Base-by-base conservation (phyloP, 1,140 invertebrate genomes). In the Neelides sp. region DNA sequence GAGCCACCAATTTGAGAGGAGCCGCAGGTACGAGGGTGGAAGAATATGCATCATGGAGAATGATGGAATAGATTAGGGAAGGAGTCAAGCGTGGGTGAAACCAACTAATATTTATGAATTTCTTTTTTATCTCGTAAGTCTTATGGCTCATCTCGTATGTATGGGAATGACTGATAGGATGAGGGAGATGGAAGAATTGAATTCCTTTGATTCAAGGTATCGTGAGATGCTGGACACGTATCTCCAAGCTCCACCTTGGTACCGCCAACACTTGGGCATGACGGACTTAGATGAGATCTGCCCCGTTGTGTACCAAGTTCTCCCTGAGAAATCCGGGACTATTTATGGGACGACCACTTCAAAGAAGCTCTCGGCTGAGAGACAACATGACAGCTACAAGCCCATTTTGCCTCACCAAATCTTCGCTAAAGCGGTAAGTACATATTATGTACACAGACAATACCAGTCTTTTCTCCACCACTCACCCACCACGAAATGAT, bases 221-320 rank as follows among this genome's bases (percentile, higher is more conserved):
- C 58, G 58, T 35, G 54, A 57, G 40, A 60, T 60, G 51, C 49
- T 60, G 26, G 55, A 57, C 42, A 54, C 51, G 41, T 54, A 57
- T 35, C 30, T 60, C 39, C 27, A 54, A 32, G 36, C 54, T 19
- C 58, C 58, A 4, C 41, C 52, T 1, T 60, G 58, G 58, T 60
- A 46, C 39, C 43, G 48, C 32, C 41, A 50, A 27, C 58, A 60
- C 22, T 54, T 54, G 51, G 51, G 58, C 2, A 43, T 45, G n/a
- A 48, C 54, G 28, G 58, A 59, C 15, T 37, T 60, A 24, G 58
- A 60, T 26, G 58, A 60, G 17, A 48, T 57, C 37, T 51, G 43
- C 27, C 58, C 58, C 41, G 49, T 57, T n/a, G 51, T 60, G 12
- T 60, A 52, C 32, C 58, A 60, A 60, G 48, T 60, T 27, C 40